phyloP scores from a whole-genome alignment of 2,797 vertebrate genomes.

The Salarias fasciatus region DNA sequence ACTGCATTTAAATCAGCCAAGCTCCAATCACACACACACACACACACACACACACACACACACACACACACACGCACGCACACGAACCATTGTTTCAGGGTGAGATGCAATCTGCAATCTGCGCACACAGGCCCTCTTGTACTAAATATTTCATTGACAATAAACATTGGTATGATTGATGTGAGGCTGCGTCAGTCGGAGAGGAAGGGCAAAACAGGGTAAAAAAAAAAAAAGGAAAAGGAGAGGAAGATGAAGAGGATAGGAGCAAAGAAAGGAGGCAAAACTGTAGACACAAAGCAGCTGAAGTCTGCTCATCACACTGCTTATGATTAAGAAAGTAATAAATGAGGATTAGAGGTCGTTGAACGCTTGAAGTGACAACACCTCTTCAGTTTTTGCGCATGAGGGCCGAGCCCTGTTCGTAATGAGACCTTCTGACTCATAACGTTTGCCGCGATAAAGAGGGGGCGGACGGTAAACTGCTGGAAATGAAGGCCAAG shows the following conservation, averaged over 20 bases:
- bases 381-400: constrained; percentile 55
- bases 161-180: constrained; percentile 72
- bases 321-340: constrained; percentile 16
- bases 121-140: constrained; percentile 40
- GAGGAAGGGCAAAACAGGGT: constrained; percentile 19
- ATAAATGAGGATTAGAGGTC: constrained; percentile 50
- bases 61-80: background rate
- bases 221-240: constrained; percentile 6
- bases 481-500: constrained; percentile 42
- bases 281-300: constrained; percentile 1
- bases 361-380: constrained; percentile 35
- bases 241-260: constrained; percentile 6
- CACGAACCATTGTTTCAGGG: constrained; percentile 50
- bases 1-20: constrained; percentile 36
- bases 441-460: constrained; percentile 45
- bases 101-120: constrained; percentile 60
- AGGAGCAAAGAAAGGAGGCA: constrained; percentile 3
- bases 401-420: constrained; percentile 57
- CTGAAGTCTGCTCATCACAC: constrained; percentile 28
- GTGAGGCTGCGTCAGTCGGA: constrained; percentile 49
- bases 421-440: constrained; percentile 61
- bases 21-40: background rate
- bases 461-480: constrained; percentile 48
- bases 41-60: background rate
- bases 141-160: constrained; percentile 80